A percentile compares a stretch with the other conserved stretches of the same genome.
Conservation (phyloP, 2,888 invertebrate genomes). For the Aphodius granarius region DNA sequence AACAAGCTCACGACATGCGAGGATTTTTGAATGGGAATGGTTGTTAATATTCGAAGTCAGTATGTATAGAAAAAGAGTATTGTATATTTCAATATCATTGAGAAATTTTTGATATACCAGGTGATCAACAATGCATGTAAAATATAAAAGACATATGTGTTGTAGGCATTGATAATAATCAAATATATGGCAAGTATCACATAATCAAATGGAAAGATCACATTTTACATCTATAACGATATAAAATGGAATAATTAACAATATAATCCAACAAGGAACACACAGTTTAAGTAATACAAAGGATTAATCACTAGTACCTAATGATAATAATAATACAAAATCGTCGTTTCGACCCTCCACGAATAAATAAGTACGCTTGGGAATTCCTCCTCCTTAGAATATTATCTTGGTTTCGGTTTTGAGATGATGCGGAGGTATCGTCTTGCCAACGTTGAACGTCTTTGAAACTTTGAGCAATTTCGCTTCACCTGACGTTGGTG, state of each 20-base stretch:
- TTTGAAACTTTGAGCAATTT: constrained; percentile 48
- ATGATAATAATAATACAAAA: not conserved
- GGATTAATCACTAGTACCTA: not conserved
- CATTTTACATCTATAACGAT: not conserved
- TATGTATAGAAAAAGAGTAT: too few relatives aligned
- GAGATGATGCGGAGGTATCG: not conserved
- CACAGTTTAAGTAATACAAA: not conserved
- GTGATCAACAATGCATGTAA: too few relatives aligned
- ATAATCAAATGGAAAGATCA: too few relatives aligned
- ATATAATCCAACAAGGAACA: not conserved
- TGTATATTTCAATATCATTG: too few relatives aligned
- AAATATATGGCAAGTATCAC: too few relatives aligned
- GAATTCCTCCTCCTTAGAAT: not conserved
- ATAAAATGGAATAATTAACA: not conserved
- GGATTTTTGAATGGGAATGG: too few relatives aligned
- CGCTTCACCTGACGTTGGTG: constrained; percentile 44
- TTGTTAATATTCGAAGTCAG: too few relatives aligned
- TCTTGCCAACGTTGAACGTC: constrained; percentile 44
- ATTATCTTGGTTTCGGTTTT: not conserved
- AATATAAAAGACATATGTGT: too few relatives aligned
- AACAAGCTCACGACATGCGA: too few relatives aligned
- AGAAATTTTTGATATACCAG: too few relatives aligned
- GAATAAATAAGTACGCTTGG: not conserved
- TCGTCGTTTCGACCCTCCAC: not conserved
- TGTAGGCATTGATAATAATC: too few relatives aligned